Percentiles rank a stretch among this genome's conserved stretches.
phyloP scores from a whole-genome alignment of 2,797 vertebrate genomes.

The Lacerta bilineata region DNA sequence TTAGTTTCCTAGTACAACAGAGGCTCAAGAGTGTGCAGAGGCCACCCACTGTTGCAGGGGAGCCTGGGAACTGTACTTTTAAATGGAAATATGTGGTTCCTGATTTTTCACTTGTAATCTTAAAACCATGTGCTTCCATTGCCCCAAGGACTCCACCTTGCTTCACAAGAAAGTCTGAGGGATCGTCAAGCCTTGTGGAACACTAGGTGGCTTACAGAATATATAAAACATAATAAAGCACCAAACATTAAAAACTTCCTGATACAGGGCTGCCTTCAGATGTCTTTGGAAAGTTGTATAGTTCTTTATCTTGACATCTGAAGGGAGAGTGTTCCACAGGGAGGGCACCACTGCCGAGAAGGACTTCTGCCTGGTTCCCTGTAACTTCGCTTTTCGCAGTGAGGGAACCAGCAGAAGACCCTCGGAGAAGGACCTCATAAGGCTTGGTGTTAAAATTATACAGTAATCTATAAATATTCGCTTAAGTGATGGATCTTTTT shows the following conservation, averaged over 20 bases:
- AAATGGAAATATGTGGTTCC: background rate
- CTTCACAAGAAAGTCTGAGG: background rate
- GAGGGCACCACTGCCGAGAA: too few relatives aligned
- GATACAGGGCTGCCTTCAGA: too few relatives aligned
- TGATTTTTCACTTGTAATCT: background rate
- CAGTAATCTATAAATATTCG: background rate
- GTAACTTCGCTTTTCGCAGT: too few relatives aligned
- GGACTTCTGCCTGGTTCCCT: too few relatives aligned
- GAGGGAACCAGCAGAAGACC: too few relatives aligned
- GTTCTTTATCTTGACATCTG: too few relatives aligned
- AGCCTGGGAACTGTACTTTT: background rate
- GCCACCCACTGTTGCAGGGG: background rate
- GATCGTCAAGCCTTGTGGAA: background rate
- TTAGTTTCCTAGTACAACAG: background rate
- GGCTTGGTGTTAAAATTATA: background rate
- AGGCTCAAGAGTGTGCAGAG: background rate
- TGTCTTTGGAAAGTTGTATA: too few relatives aligned
- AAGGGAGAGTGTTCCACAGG: too few relatives aligned
- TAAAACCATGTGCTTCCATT: background rate
- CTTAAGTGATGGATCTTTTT: background rate
- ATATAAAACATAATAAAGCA: too few relatives aligned
- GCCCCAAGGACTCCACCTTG: background rate
- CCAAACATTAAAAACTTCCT: too few relatives aligned
- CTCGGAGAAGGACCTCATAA: background rate
- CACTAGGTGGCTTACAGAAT: too few relatives aligned